Base-by-base conservation (phyloP, 1,140 invertebrate genomes). In the Bombus vancouverensis region DNA sequence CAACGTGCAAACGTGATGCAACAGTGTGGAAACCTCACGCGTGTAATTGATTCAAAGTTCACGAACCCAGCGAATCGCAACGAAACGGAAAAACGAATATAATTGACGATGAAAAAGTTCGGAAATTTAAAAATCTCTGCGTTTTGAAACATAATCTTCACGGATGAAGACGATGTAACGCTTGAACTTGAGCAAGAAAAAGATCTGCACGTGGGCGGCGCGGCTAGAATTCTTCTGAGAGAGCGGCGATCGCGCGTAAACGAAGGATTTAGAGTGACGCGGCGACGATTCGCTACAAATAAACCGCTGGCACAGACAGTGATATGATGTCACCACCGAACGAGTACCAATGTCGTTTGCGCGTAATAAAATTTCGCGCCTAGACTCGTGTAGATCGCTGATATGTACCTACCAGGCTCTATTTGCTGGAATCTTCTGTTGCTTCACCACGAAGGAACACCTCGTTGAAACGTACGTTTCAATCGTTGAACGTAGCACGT, bases 251-350 rank as follows among this genome's bases (percentile, higher is more conserved):
- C 83, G 70, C 84, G 73, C 62, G 81, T 70, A 85, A 79, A 85
- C 34, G 68, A 80, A 91, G 85, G 87, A 90, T 90, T 91, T 88
- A 87, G 83, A 91, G 91, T 89, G 89, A 87, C 76, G 62, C 81
- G 59, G 66, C 83, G 86, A 82, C 88, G 80, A 90, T 85, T 88
- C 78, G 83, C 87, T 91, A 57, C 80, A 86, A 87, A 87, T 85
- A 85, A 85, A 87, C 86, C 59, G 71, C 44, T 37, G 47, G 37
- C 68, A 68, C 42, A 72, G 70, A 53, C 9, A 71, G 71, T 42
- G 62, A 87, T 80, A 82, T 92, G 92, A 92, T 92, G 92, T 93
- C 92, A 92, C 89, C 92, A 89, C 88, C 87, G 83, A 87, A 90
- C 91, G 87, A 90, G 88, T 87, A 91, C 87, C 92, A 91, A 93